These are phyloP conservation scores for Smithornis capensis DNA, from an alignment of 2,113 vertebrate genomes.

Conservation along the genomic window DNA sequence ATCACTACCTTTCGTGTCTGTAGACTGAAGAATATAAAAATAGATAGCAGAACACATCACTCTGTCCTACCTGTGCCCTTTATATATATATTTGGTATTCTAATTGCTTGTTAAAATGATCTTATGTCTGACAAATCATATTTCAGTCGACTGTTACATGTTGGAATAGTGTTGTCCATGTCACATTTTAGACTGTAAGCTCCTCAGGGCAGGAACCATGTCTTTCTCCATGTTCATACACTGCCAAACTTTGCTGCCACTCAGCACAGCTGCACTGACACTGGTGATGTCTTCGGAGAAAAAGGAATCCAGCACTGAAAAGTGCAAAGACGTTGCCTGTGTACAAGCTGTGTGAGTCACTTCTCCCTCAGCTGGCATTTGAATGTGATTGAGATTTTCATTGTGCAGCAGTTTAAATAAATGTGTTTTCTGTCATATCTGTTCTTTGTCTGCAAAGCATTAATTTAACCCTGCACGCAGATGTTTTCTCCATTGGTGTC, in stretches of 20 bases:
- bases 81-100: constrained; percentile 49
- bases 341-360: background rate
- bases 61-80: background rate
- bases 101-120: background rate
- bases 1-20: background rate
- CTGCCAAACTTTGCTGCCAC: background rate
- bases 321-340: background rate
- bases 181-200: background rate
- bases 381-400: constrained; percentile 12
- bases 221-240: background rate
- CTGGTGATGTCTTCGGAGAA: background rate
- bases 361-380: constrained; percentile 37
- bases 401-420: constrained; percentile 67
- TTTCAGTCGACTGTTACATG: background rate
- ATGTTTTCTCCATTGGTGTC: background rate
- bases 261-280: background rate
- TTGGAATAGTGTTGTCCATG: constrained; percentile 10
- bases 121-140: background rate
- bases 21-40: background rate
- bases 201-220: constrained; percentile 11
- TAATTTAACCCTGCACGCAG: background rate
- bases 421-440: background rate
- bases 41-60: background rate
- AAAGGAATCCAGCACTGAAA: background rate
- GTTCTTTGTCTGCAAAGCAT: background rate